Base-by-base conservation (phyloP, 1,140 invertebrate species). In the Heterodera carotae region DNA sequence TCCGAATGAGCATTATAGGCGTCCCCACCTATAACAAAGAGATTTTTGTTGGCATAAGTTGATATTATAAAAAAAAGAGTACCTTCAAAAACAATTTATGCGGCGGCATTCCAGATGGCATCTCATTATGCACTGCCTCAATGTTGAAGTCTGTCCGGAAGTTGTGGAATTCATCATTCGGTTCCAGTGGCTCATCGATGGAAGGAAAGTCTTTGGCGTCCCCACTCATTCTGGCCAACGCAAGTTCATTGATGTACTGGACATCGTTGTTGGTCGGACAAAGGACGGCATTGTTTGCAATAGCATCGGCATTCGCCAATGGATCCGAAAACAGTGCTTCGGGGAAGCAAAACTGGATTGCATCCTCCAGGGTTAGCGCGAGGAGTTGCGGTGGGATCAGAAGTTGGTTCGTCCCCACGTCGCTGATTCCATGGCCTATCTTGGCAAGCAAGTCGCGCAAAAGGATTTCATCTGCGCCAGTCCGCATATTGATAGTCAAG, bases 1-100 rank as follows among this genome's bases (percentile, higher is more conserved):
- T n/a, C n/a, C n/a, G n/a, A n/a, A n/a, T n/a, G n/a, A 64, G 62
- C 62, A 64, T 64, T 29, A 64, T 33, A 6, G 62, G 62, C 62
- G 62, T 33, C 2, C 62, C 62, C 31, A 33, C 62, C 62, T 64
- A 7, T 7, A 29, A 29, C 27, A 64, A 12, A 39, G n/a, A 39
- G 36, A 39, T 7, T 39, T 5, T 7, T 39, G 36, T 12, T 39
- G 10, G 36, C 36, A 39, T 39, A 39, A 39, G 6, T 39, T 39
- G 12, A 12, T 7, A 39, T 39, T 64, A 0, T 33, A 1, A n/a
- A n/a, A n/a, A n/a, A n/a, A n/a, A n/a, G n/a, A n/a, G n/a, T n/a
- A 82, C 43, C 84, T 89, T 90, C 10, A 90, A 70, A 18, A 69
- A 69, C 12, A 90, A 78, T 74, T 79, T 80, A 80, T 89, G 89